These are phyloP conservation scores for Oncorhynchus gorbuscha DNA, from an alignment of 2,113 vertebrate species.

Conservation along the genomic window DNA sequence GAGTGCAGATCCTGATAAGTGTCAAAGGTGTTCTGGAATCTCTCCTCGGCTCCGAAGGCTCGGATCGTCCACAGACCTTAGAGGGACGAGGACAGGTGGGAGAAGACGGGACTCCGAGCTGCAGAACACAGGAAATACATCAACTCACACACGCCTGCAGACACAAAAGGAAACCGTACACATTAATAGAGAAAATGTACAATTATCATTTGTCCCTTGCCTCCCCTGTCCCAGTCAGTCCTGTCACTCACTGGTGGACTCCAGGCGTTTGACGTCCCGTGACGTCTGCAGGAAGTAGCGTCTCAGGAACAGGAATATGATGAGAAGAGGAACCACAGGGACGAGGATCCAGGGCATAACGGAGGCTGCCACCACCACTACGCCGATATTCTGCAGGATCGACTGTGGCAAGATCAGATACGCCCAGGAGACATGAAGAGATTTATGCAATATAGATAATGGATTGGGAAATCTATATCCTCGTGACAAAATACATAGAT, in stretches of 20 bases:
- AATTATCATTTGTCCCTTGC: too few relatives aligned
- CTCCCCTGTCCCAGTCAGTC: too few relatives aligned
- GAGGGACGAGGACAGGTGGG: conserved; percentile 84
- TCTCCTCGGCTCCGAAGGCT: conserved; percentile 79
- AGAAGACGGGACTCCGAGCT: conserved; percentile 88
- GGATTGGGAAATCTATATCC: too few relatives aligned
- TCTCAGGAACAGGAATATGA: conserved; percentile 81
- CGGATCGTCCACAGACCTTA: conserved; percentile 88
- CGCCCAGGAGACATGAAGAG: not conserved
- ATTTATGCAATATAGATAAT: not conserved
- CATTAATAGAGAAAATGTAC: not conserved
- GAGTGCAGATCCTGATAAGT: conserved; percentile 86
- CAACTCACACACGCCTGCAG: too few relatives aligned
- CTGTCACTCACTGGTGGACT: conserved; percentile 79
- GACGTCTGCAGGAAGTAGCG: conserved; percentile 84
- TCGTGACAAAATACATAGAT: not conserved
- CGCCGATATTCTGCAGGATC: conserved; percentile 80
- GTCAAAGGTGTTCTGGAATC: conserved; percentile 84
- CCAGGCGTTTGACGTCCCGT: conserved; percentile 85
- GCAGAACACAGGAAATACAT: conserved; percentile 10
- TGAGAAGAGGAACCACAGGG: conserved; percentile 78
- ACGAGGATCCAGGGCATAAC: conserved; percentile 86
- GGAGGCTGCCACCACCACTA: conserved; percentile 79
- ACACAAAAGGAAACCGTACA: too few relatives aligned
- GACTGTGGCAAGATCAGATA: conserved; percentile 28